Evolutionary conservation across 1,140 invertebrate genomes (phyloP), one percentile per base, ranked within the genome.

Genomic region (Ctenoplectra terminalis): DNA sequence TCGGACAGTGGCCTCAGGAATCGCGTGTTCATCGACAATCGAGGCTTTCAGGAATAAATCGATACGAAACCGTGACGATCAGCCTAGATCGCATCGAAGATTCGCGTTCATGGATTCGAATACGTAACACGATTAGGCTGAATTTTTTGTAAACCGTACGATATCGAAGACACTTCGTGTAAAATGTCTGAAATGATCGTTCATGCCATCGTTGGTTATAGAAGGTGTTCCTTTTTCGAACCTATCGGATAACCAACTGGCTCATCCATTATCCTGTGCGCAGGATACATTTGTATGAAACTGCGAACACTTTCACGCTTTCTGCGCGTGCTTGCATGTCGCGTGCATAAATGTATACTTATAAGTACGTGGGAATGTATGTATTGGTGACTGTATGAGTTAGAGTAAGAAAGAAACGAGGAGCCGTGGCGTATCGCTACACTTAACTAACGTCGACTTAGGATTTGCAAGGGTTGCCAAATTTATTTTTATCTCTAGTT

Each of bases 21-120:
- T 31, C 88, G 93, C 11, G 93, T 93, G 5, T 93, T 93, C 74
- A 94, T 94, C 34, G 90, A 93, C 60, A 92, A 92, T 46, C 75
- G 81, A 54, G 87, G 82, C n/a, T 81, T 82, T 43, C 61, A 88
- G 29, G 61, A 92, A 81, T 66, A 46, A 64, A 9, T 40, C 2
- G 20, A 11, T 26, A n/a, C 54, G 61, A 60, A 48, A 40, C 23
- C 37, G 7, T 48, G 8, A 17, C 6, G 1, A 48, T 20, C 5
- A 34, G 15, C 34, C 26, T 7, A 40, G 15, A n/a, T 8, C 31
- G 23, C 20, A 11, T 69, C 29, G 23, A 2, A 4, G 34, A 26
- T 15, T 8, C 9, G 9, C 26, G 15, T 26, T 6, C 0, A 9
- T 20, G 15, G 37, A 26, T 48, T 54, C 7, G 17, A 34, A 13